These are phyloP conservation scores for Microplitis manilae DNA, from an alignment of 2,888 invertebrate species.

Conservation along the genomic window DNA sequence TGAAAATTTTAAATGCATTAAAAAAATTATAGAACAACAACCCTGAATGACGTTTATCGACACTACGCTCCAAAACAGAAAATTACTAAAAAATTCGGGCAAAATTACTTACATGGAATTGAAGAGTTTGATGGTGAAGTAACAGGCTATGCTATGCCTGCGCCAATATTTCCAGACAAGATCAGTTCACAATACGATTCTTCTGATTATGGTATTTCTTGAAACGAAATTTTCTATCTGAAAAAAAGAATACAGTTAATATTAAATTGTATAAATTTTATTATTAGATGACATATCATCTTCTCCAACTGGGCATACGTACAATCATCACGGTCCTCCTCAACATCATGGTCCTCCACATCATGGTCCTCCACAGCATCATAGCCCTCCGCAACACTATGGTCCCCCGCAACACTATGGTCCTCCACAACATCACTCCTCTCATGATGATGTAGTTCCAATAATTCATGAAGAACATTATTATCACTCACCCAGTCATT, in stretches of 20 bases:
- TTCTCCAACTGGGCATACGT: conserved; percentile 61
- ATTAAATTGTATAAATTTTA: background rate
- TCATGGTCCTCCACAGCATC: conserved; percentile 48
- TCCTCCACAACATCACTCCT: conserved; percentile 50
- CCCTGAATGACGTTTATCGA: conserved; percentile 80
- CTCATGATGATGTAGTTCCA: conserved; percentile 52
- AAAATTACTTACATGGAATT: conserved; percentile 60
- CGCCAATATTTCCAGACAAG: conserved; percentile 62
- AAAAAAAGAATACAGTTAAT: conserved; percentile 1
- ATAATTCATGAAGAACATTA: conserved; percentile 65
- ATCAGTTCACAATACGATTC: conserved; percentile 51
- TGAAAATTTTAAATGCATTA: background rate
- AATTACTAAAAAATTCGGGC: conserved; percentile 53
- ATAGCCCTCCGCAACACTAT: conserved; percentile 46
- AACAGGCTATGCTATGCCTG: conserved; percentile 73
- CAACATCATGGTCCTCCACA: conserved; percentile 51
- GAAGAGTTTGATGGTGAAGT: conserved; percentile 78
- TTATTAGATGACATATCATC: conserved; percentile 55
- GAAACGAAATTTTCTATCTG: background rate
- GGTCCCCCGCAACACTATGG: conserved; percentile 52
- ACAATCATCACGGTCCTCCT: conserved; percentile 37
- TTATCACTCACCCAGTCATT: conserved; percentile 50
- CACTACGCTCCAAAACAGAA: conserved; percentile 73
- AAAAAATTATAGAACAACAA: conserved; percentile 75
- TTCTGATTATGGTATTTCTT: conserved; percentile 47